Evolutionary conservation across 2,113 vertebrate genomes (phyloP), one percentile per base, ranked within the genome.

Genomic region (Cinclus mexicanus): DNA sequence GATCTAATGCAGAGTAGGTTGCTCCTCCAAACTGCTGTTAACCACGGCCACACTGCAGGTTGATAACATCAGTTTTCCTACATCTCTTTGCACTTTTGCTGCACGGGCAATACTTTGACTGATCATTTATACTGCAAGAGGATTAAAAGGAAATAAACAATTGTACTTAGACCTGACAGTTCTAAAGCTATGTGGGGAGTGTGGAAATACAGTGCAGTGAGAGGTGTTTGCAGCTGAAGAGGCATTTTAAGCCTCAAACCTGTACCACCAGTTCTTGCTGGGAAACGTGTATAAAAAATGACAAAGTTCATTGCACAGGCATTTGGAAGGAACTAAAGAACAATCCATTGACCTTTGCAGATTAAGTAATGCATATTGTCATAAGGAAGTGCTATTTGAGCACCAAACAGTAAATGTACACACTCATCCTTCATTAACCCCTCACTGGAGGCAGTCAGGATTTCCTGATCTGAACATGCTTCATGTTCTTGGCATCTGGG

Each of bases 371-470:
- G 63, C 50, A 25, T 42, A 70, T 53, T 96, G 87, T 96, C 92
- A 81, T 57, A 92, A 97, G 96, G 96, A 97, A 97, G 94, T 94
- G 95, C 87, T 83, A 71, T 57, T 89, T 85, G 84, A 94, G 91
- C 92, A 71, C 84, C 88, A 79, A 92, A 74, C 67, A 74, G 70
- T 84, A 84, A 96, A 87, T 49, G 85, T 83, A 95, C 95, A 94
- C 83, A 56, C 49, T 85, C 90, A 19, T 18, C 80, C 87, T 68
- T 65, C 79, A 21, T 69, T 91, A 93, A 83, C 76, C 81, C 95
- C 87, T 94, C 77, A 6, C 21, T 71, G 26, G 39, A 68, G n/a
- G 87, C 77, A 31, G 19, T 17, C 61, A 56, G 94, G 80, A 60
- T 65, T 94, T 94, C 91, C 94, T 94, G 91, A 63, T 50, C 53